These are phyloP conservation scores for Platypus cylindrus DNA, from an alignment of 2,888 invertebrate species.

Conservation along the genomic window DNA sequence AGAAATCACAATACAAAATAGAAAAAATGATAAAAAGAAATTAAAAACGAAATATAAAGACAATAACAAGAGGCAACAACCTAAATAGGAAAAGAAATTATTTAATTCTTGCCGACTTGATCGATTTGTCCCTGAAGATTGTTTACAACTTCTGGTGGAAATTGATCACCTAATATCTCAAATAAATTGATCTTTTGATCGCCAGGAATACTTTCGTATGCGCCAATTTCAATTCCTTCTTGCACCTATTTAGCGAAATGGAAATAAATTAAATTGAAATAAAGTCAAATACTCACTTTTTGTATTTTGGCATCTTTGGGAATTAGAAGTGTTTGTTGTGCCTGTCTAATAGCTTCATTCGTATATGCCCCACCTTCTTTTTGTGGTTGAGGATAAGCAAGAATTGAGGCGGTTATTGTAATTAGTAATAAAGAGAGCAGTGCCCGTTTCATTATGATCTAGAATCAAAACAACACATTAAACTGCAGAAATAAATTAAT, in stretches of 20 bases:
- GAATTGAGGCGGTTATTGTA: too few relatives aligned
- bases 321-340: conserved; percentile 72
- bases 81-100: neutral
- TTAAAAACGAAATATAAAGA: neutral
- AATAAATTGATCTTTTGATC: conserved; percentile 74
- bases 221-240: conserved; percentile 75
- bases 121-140: conserved; percentile 78
- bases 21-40: too few relatives aligned
- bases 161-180: conserved; percentile 73
- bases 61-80: neutral
- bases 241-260: conserved; percentile 44
- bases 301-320: conserved; percentile 80
- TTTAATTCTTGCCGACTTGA: conserved; percentile 59
- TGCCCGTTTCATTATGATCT: conserved; percentile 27
- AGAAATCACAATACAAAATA: neutral
- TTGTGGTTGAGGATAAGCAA: conserved; percentile 58
- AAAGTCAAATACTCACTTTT: conserved; percentile 56
- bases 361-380: conserved; percentile 74
- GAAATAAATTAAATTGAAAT: too few relatives aligned
- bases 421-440: conserved; percentile 35
- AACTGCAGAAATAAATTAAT: neutral
- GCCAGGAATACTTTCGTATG: conserved; percentile 76
- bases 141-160: conserved; percentile 77
- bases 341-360: conserved; percentile 77
- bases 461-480: conserved; percentile 6